Evolutionary conservation across 1,140 invertebrate species (phyloP), one percentile per base, ranked within the genome.

Genomic region (Aphaenogaster ashmeadi): DNA sequence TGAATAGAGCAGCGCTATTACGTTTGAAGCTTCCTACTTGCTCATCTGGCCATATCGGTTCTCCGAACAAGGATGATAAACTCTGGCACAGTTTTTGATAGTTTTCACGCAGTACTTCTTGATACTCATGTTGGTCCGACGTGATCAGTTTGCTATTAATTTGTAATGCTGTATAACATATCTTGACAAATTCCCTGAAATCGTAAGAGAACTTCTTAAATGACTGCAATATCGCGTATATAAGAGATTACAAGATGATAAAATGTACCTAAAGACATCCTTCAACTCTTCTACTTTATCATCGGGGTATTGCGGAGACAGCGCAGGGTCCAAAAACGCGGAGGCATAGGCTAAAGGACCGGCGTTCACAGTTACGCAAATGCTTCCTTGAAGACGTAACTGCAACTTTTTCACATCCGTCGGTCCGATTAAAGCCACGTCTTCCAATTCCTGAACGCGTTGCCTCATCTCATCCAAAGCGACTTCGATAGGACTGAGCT

Each of bases 351-450:
- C 98, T 66, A 99, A 94, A 1, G 99, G 99, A 44, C 99, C 99
- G n/a, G 98, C 98, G 96, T 99, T 99, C 0, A 99, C 98, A 94
- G 98, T 98, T 11, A 99, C 98, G 93, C 98, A 98, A 85, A 99
- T 97, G 93, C 97, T 98, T 83, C 98, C 98, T 96, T 99, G 98
- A 41, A 99, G 96, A 89, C 97, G 97, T 5, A 99, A 96, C 94
- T 99, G 98, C 38, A 99, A 94, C 94, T 98, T 98, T 94, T 99
- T 99, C 0, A 98, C 96, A 95, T 99, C 98, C 0, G 97, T 97
- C 21, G 97, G 97, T 88, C 97, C 96, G 3, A 97, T 96, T 90
- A 97, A 96, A 18, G 98, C 97, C 44, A 98, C 98, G 93, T 99
- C 98, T 87, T 97, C 97, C 47, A 99, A 95, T 93, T 99, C 98